phyloP scores from a whole-genome alignment of 2,888 invertebrate species.

The Agrochola lota region DNA sequence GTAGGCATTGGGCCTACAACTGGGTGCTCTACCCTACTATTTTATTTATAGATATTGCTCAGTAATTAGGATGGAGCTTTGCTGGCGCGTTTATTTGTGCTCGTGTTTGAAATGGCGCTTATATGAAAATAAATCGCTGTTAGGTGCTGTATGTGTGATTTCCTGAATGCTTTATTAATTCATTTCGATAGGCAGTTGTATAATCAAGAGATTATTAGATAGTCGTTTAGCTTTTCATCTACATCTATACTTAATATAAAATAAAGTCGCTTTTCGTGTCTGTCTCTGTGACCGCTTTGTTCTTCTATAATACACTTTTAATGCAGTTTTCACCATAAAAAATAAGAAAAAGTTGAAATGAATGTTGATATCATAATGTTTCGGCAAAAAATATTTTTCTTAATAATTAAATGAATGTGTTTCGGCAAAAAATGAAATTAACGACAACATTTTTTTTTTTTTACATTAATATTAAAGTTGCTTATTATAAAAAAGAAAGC shows the following conservation, averaged over 20 bases:
- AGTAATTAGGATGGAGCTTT: slow-evolving; percentile 61
- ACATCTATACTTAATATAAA: not conserved
- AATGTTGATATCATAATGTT: too few relatives aligned
- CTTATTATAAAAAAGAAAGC: not conserved
- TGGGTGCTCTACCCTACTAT: slow-evolving; percentile 57
- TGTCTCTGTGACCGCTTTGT: too few relatives aligned
- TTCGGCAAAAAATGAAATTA: too few relatives aligned
- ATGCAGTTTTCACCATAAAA: not conserved
- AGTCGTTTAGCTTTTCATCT: not conserved
- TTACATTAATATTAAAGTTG: too few relatives aligned
- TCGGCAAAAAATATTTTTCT: too few relatives aligned
- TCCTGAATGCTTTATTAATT: slow-evolving; percentile 19
- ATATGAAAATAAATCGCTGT: slow-evolving; percentile 43
- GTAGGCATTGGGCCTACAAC: slow-evolving; percentile 63
- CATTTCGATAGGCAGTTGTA: not conserved
- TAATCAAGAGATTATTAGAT: not conserved
- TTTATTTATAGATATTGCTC: slow-evolving; percentile 63
- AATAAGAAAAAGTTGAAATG: too few relatives aligned
- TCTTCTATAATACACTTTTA: not conserved
- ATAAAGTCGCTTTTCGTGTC: not conserved
- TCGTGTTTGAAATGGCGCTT: slow-evolving; percentile 38
- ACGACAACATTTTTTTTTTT: too few relatives aligned
- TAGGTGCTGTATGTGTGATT: not conserved
- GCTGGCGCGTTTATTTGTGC: slow-evolving; percentile 50
- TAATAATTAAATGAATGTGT: too few relatives aligned